Percentiles rank a stretch among this genome's conserved stretches.
Conservation (phyloP, 2,888 invertebrate species). For the Oxystoma pomonae region DNA sequence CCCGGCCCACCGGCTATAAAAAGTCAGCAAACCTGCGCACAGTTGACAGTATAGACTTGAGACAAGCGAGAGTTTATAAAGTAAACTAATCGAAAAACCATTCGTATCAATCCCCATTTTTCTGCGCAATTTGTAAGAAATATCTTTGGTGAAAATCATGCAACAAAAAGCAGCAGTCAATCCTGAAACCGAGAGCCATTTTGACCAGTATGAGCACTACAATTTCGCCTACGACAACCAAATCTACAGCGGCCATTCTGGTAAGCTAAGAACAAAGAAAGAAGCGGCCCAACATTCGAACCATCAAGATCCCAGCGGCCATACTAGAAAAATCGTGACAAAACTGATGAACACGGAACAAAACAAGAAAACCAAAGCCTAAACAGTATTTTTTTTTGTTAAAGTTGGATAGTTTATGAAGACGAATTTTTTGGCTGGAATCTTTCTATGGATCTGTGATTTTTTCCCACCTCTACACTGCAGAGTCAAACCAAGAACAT, state of each 20-base stretch:
- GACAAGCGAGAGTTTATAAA: no score
- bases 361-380: conserved; percentile 60
- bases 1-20: neutral
- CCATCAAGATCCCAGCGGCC: conserved; percentile 87
- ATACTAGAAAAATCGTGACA: conserved; percentile 86
- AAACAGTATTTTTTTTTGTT: neutral
- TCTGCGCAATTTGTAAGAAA: no score
- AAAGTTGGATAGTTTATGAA: neutral
- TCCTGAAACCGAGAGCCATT: conserved; percentile 61
- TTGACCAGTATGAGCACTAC: conserved; percentile 92
- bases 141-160: no score
- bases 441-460: conserved; percentile 17
- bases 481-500: neutral
- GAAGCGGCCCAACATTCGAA: conserved; percentile 79
- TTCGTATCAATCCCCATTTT: no score
- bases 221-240: conserved; percentile 92
- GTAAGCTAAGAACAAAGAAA: conserved; percentile 42
- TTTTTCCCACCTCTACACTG: neutral
- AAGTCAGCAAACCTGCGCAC: neutral
- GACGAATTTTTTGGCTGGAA: no score
- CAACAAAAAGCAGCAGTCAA: conserved; percentile 18
- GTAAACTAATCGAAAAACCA: neutral
- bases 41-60: neutral
- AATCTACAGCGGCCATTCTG: conserved; percentile 80
- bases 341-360: conserved; percentile 81